Evolutionary conservation across 2,888 invertebrate species (phyloP), one percentile per base, ranked within the genome.

Genomic region (Drosophila emarginata): DNA sequence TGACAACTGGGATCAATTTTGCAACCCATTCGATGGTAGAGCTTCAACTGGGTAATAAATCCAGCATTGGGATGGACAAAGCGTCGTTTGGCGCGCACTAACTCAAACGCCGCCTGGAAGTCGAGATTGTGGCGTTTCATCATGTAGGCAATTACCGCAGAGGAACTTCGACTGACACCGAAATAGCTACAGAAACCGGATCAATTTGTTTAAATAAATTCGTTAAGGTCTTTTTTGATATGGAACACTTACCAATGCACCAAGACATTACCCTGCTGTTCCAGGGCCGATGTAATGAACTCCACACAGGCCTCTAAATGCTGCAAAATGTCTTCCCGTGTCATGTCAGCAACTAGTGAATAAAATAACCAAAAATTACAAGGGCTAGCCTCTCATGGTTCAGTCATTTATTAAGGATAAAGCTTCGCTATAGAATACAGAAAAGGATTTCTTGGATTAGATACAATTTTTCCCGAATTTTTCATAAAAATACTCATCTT

Each of bases 161-260:
- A 95, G 0, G 97, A 96, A 90, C 98, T 98, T 61, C 98, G 94
- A 0, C 98, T 98, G 2, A 97, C 95, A 12, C 98, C 98, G 85
- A 95, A 97, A 90, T 97, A 97, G 91, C 96, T 96, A 90, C 45
- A 72, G 70, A 59, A 23, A 40, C 15, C 60, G 18, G 51, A 61
- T 32, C 23, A 61, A 58, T 50, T 23, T 40, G 11, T 14, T 32
- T 18, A 7, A 7, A 11, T 40, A 23, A 26, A 5, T 26, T 26
- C 4, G 5, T 5, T 26, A 4, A 26, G 6, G 6, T 26, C 11
- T 15, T 15, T 3, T 4, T 28, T 26, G 0, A 18, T 7, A 4
- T 7, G 59, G 7, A 18, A 6, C 11, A 82, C 90, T 91, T 92
- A 96, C 96, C 98, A 98, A 89, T 98, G 98, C 1, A 98, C 97